Evolutionary conservation across 2,888 invertebrate species (phyloP).

Genomic region (Galerucella pusilla): DNA sequence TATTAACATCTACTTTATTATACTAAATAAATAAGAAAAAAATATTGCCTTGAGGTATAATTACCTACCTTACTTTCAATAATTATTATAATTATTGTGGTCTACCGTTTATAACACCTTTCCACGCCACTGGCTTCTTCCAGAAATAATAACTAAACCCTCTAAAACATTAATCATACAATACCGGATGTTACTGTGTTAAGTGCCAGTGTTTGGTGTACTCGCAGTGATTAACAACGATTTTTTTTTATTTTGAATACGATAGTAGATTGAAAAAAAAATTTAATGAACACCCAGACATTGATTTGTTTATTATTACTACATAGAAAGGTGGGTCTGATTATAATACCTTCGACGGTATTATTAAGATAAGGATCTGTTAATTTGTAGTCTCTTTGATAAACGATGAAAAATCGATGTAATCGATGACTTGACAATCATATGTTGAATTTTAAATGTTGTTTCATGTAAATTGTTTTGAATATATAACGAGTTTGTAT

Average conservation of each 20-base stretch:
- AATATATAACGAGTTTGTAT: background rate
- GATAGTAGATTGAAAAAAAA: slow-evolving; percentile 1
- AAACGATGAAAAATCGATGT: background rate
- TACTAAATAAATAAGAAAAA: too few species aligned
- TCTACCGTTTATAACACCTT: background rate
- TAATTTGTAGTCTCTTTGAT: background rate
- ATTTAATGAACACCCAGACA: slow-evolving; percentile 6
- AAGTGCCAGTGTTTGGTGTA: slow-evolving; percentile 25
- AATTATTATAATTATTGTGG: background rate
- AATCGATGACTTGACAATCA: background rate
- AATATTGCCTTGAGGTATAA: too few species aligned
- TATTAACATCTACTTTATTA: too few species aligned
- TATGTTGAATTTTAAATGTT: background rate
- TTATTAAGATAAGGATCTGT: background rate
- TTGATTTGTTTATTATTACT: slow-evolving; percentile 14
- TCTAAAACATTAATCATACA: slow-evolving; percentile 35
- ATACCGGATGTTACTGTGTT: slow-evolving; percentile 33
- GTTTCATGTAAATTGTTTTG: background rate
- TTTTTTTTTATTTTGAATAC: slow-evolving; percentile 24
- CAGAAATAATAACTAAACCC: slow-evolving; percentile 10
- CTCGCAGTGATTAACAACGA: slow-evolving; percentile 21
- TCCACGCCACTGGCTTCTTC: background rate
- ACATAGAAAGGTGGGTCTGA: background rate
- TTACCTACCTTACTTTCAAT: background rate
- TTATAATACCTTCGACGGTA: background rate